These are phyloP conservation scores for Furcula furcula DNA, from an alignment of 2,888 invertebrate genomes.

Conservation along the genomic window DNA sequence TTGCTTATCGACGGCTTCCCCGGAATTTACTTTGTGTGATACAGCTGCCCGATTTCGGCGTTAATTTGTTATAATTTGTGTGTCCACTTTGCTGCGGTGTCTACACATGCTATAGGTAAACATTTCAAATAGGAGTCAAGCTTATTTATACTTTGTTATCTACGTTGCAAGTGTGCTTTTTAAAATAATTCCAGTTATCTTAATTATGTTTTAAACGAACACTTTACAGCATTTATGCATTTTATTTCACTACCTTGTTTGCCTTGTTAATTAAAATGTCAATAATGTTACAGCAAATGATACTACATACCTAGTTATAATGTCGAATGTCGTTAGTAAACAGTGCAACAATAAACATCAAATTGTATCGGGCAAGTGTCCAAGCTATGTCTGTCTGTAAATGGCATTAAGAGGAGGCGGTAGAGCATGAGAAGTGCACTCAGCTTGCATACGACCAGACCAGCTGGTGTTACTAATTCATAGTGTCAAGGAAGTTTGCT, in stretches of 20 bases:
- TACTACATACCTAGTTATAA: no score
- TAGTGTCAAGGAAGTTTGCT: no score
- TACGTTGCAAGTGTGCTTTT: no score
- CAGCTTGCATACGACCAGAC: slow-evolving; percentile 42
- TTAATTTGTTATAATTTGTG: slow-evolving; percentile 51
- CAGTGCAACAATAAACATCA: slow-evolving; percentile 56
- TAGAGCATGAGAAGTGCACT: slow-evolving; percentile 47
- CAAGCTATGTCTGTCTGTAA: slow-evolving; percentile 56
- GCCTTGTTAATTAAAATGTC: no score
- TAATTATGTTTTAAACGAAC: no score
- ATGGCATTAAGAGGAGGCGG: slow-evolving; percentile 37
- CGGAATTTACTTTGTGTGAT: slow-evolving; percentile 67
- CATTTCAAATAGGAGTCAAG: no score
- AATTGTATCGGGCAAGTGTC: slow-evolving; percentile 64
- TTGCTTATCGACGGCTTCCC: slow-evolving; percentile 77
- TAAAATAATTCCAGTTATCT: no score
- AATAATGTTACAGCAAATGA: no score
- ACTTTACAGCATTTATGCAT: no score
- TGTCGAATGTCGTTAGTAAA: slow-evolving; percentile 26
- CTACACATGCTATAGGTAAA: slow-evolving; percentile 5
- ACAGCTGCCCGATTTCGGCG: slow-evolving; percentile 48
- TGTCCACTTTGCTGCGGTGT: slow-evolving; percentile 28
- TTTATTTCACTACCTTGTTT: no score
- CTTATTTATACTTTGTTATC: no score
- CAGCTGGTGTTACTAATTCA: slow-evolving; percentile 13